phyloP scores from a whole-genome alignment of 1,140 invertebrate species.

The Homalodisca vitripennis region DNA sequence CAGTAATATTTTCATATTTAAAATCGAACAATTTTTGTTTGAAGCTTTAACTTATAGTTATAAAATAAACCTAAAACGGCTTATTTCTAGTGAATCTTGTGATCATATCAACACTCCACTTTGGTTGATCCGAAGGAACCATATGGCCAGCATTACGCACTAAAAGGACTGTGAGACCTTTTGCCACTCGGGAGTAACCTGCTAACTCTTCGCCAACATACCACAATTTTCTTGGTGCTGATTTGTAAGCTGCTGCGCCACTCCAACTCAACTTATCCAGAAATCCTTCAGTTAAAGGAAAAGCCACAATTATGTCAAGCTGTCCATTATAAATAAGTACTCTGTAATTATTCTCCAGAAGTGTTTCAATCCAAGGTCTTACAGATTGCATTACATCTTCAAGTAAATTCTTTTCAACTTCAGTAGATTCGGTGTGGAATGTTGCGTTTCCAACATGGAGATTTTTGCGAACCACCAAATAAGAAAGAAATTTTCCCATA shows the following conservation, averaged over 20 bases:
- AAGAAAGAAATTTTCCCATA: conserved; percentile 59
- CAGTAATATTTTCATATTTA: no score
- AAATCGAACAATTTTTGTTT: no score
- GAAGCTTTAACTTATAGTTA: no score
- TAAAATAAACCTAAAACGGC: conserved; percentile 39
- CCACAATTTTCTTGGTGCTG: conserved; percentile 52
- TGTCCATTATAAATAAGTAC: conserved; percentile 79
- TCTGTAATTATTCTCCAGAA: conserved; percentile 62
- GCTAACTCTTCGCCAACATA: conserved; percentile 36
- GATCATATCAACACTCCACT: conserved; percentile 74
- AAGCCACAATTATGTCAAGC: conserved; percentile 82
- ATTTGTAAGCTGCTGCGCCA: conserved; percentile 62
- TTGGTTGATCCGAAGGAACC: conserved; percentile 77
- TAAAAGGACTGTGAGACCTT: conserved; percentile 72
- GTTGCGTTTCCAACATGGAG: conserved; percentile 81
- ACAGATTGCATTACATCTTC: conserved; percentile 83
- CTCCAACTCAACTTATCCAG: conserved; percentile 61
- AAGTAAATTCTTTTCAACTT: conserved; percentile 67
- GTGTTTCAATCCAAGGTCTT: conserved; percentile 67
- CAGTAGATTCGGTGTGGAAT: conserved; percentile 46
- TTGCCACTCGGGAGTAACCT: conserved; percentile 44
- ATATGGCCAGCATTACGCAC: conserved; percentile 81
- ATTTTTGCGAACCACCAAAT: conserved; percentile 59
- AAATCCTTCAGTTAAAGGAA: conserved; percentile 73
- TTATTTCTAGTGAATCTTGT: conserved; percentile 70